Percentiles rank a stretch among this genome's conserved stretches.
Conservation (phyloP, 2,797 vertebrate genomes). For the Helicolenus hilgendorfi region DNA sequence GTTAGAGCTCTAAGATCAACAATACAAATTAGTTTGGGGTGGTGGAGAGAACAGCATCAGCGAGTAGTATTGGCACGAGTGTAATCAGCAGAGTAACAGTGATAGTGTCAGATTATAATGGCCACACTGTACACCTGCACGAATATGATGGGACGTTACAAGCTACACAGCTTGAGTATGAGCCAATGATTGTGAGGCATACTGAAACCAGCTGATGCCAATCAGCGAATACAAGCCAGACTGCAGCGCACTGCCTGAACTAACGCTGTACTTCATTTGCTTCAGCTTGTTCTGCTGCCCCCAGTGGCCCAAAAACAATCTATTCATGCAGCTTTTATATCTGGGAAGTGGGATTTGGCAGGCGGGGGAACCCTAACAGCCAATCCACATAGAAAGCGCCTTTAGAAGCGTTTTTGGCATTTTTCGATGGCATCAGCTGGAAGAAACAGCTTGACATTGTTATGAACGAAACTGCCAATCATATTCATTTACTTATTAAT, state of each 20-base stretch:
- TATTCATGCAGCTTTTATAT: too few species aligned
- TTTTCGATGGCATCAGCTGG: too few species aligned
- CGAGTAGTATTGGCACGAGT: not conserved
- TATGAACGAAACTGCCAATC: not conserved
- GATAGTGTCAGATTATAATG: not conserved
- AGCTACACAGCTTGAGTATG: not conserved
- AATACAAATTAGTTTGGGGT: not conserved
- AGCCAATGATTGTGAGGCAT: too few species aligned
- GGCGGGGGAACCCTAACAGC: too few species aligned
- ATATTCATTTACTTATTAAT: not conserved
- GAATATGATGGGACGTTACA: not conserved
- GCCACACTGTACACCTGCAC: not conserved
- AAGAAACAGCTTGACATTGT: not conserved
- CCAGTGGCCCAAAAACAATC: too few species aligned
- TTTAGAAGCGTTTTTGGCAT: too few species aligned
- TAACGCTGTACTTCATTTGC: too few species aligned
- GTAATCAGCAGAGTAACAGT: not conserved
- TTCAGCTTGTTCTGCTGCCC: too few species aligned
- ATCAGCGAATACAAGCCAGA: too few species aligned
- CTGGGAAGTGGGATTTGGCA: too few species aligned
- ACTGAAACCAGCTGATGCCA: not conserved
- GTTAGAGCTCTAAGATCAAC: not conserved
- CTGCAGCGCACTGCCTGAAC: too few species aligned
- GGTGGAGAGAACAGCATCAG: not conserved
- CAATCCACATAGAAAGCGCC: too few species aligned